Evolutionary conservation across 2,797 vertebrate genomes (phyloP), one percentile per base, ranked within the genome.

Genomic region (Bovichtus variegatus): DNA sequence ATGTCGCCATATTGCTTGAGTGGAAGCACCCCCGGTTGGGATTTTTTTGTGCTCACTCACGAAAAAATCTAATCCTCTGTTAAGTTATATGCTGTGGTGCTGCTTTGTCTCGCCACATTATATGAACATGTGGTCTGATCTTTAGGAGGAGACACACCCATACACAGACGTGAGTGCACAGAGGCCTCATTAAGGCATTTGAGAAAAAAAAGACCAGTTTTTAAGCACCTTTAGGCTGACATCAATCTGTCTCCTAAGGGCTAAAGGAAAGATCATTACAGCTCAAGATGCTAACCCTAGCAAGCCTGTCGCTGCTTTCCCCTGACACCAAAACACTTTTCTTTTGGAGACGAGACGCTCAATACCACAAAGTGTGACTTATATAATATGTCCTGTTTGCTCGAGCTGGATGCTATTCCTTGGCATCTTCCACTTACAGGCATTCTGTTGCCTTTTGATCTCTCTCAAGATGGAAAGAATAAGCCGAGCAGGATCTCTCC

Each of bases 361-460:
- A 53, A 19, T 43, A 58, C 23, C 63, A 62, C 65, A 73, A 69
- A 76, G 57, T 73, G 59, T 64, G 68, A 63, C 62, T 84, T 79
- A 64, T 80, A 78, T 71, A 81, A 87, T 69, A 27, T 34, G 67
- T 74, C 47, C 63, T 70, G 68, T 81, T 80, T 87, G 72, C 68
- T 71, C 21, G 61, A 58, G 69, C 59, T 76, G 60, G 61, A 76
- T 88, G 76, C 81, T 81, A 69, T 78, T 88, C 67, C 53, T 81
- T 70, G 65, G 80, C 74, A 79, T 86, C 73, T 71, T 76, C 50
- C 84, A 80, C 84, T 91, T 88, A 80, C 78, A 83, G 83, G 80
- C 83, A 71, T 84, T 87, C 76, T 76, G 76, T 71, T 86, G 78
- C 81, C 78, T 87, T 87, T 87, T 92, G 89, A 92, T 91, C 84